Evolutionary conservation across 2,113 vertebrate species (phyloP), one percentile per base, ranked within the genome.

Genomic region (Pituophis catenifer): DNA sequence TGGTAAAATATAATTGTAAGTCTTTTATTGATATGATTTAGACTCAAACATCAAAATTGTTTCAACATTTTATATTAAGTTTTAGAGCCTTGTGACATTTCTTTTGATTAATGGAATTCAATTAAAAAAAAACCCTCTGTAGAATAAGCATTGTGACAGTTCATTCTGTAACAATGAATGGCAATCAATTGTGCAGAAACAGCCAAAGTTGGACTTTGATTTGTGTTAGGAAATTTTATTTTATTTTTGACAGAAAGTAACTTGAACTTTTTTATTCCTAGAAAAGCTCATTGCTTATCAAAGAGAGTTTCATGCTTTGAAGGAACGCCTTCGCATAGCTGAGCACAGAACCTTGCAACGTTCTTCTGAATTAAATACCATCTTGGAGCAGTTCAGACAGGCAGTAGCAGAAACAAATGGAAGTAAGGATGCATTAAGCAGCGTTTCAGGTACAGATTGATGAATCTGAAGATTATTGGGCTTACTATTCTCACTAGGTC

Each of bases 201-300:
- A 9, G n/a, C 10, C 1, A 85, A 91, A 91, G 26, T n/a, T 57
- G 55, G 1, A 85, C 6, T 92, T 86, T n/a, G 11, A 85, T 57
- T n/a, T 87, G 21, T 85, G 38, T 48, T 86, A 24, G 48, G 26
- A 50, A 58, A 15, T 33, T 50, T 38, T 21, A 13, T 86, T 90
- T 89, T 93, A 38, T 54, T 88, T 54, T 70, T 53, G 21, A 1
- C 33, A 89, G 52, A 65, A 88, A 95, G 81, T 94, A 48, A 95
- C 55, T 53, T 1, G 23, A 9, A 48, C 89, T 0, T 91, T n/a
- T 94, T 90, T 70, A 44, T 59, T 88, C 96, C 29, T 54, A 99
- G 99, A 99, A 96, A 99, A 99, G 97, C 90, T 99, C 97, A 96
- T 99, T 95, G 99, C 99, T 0, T 99, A 99, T 95, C 99, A 99